These are phyloP conservation scores for Parelbella ahira DNA, from an alignment of 2,888 invertebrate species.

Conservation along the genomic window DNA sequence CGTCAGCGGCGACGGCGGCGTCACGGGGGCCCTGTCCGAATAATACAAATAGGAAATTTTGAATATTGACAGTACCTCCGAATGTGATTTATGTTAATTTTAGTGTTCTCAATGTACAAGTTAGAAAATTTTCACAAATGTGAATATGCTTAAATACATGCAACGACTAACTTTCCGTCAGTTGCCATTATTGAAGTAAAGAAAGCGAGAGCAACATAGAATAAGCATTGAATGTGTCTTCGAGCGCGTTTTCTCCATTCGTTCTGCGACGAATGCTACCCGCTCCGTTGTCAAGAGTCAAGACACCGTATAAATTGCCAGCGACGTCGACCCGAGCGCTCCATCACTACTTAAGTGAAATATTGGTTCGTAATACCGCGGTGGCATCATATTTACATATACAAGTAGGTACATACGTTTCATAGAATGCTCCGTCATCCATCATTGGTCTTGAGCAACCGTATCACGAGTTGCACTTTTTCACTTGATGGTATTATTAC, in stretches of 20 bases:
- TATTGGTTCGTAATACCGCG: too few species aligned
- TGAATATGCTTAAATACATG: too few species aligned
- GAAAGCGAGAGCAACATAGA: conserved; percentile 18
- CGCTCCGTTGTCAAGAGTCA: conserved; percentile 15
- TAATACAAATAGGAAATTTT: too few species aligned
- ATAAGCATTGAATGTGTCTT: conserved; percentile 13
- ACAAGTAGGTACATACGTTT: not conserved
- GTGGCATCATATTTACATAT: too few species aligned
- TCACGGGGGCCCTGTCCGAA: too few species aligned
- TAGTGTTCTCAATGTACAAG: too few species aligned
- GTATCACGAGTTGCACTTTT: not conserved
- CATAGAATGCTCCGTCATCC: not conserved
- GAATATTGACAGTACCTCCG: too few species aligned
- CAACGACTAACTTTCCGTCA: conserved; percentile 5
- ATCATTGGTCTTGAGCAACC: not conserved
- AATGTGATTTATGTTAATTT: too few species aligned
- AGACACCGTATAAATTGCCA: conserved; percentile 47
- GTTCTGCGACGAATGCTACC: conserved; percentile 16
- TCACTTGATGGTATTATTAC: too few species aligned
- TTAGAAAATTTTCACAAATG: conserved; percentile 4
- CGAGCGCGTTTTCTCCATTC: conserved; percentile 19
- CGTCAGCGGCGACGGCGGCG: too few species aligned
- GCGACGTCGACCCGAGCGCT: too few species aligned
- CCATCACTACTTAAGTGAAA: too few species aligned
- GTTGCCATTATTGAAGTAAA: conserved; percentile 9